Evolutionary conservation across 2,888 invertebrate species (phyloP), one percentile per base, ranked within the genome.

Genomic region (Erebia ligea): DNA sequence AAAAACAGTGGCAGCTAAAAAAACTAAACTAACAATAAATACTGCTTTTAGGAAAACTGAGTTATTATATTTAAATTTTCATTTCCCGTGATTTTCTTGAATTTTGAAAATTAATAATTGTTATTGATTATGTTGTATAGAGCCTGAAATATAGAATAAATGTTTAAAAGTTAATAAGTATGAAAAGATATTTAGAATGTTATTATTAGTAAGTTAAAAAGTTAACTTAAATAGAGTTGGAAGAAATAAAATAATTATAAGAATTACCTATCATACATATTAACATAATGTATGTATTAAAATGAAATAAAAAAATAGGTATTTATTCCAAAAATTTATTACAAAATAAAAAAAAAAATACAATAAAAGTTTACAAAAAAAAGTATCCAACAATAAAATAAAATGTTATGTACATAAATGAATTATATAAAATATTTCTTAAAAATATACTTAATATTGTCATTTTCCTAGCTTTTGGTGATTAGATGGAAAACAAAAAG

Each of bases 41-140:
- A n/a, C n/a, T n/a, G 4, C 15, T 52, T 8, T 17, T 1, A 54
- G 19, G 10, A 9, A 52, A 59, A 15, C 9, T n/a, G n/a, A 1
- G 34, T 15, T 48, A 19, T 4, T 13, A 48, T 17, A 62, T 3
- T 62, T 15, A 45, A 48, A 61, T 19, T n/a, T 17, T 59, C 45
- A 6, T 13, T 45, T 62, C 68, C 69, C 73, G 74, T 68, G 5
- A 34, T 70, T 73, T 67, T 66, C 69, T 74, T 72, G 73, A 40
- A 21, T 62, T 19, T 42, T 21, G 21, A 25, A 57, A 48, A 64
- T 64, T 77, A 78, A 67, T 78, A 75, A 74, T 75, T 77, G 76
- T 72, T 80, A 82, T 81, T 84, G 81, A 84, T 77, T 71, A 84
- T 74, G 78, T 79, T 82, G 81, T 78, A 80, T 71, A 85, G 76